Evolutionary conservation across 2,888 invertebrate genomes (phyloP), one percentile per base, ranked within the genome.

Genomic region (Campoplex nolae): DNA sequence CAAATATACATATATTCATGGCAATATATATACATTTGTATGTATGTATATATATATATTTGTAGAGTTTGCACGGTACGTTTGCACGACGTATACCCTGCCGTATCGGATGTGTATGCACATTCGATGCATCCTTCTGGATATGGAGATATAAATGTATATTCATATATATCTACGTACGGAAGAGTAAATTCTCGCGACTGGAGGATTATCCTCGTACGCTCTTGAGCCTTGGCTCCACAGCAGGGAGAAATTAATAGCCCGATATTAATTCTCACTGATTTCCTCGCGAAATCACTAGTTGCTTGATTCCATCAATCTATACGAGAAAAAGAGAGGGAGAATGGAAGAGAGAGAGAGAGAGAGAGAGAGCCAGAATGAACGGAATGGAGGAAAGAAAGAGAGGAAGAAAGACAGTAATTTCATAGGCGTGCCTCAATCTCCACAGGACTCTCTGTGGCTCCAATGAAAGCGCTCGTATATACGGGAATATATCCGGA

Each of bases 231-330:
- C 74, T 71, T 62, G 62, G 62, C 58, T 77, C 86, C 87, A 89
- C 86, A 91, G 90, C 91, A 89, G 90, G 90, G 90, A 89, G 93
- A 93, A 93, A 93, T 94, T 94, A 94, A 94, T 94, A 93, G 94
- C 93, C 91, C 92, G 90, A 90, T 93, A 94, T 94, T 93, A 93
- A 94, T 94, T 94, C 93, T 93, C 93, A 92, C 93, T 93, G 94
- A 93, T 94, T 93, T 93, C 90, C 88, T 91, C 90, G 89, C 91
- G 92, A 94, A 94, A 94, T 94, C 91, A 94, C 93, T 91, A 92
- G 93, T 93, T 93, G 92, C 93, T 92, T 92, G 93, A 94, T 94
- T 94, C 93, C 93, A 94, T 94, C 94, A 93, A 94, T 93, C 93
- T 93, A 90, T 91, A 88, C 90, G 91, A 91, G 78, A 79, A 75